phyloP scores from a whole-genome alignment of 2,113 vertebrate species.

The Platanista minor region DNA sequence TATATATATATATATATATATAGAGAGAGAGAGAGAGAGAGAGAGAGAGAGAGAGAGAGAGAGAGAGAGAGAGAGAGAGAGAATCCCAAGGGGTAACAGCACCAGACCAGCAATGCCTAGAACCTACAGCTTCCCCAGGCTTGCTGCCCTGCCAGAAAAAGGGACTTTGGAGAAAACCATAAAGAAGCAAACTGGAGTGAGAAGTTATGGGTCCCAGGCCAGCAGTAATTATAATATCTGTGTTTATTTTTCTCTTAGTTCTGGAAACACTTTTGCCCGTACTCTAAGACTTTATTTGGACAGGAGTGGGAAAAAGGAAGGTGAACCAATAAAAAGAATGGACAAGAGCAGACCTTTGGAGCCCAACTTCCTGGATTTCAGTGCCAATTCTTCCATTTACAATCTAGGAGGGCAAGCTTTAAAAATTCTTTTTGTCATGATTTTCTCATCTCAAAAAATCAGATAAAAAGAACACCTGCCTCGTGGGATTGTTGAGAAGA shows the following conservation, averaged over 20 bases:
- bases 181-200: not conserved
- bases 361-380: not conserved
- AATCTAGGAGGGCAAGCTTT: not conserved
- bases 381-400: not conserved
- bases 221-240: not conserved
- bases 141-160: not conserved
- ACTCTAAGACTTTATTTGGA: not conserved
- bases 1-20: not conserved
- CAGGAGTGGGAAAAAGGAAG: not conserved
- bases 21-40: not conserved
- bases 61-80: too few relatives aligned
- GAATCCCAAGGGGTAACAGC: not conserved
- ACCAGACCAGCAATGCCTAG: not conserved
- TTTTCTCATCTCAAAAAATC: not conserved
- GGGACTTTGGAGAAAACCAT: not conserved
- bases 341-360: not conserved
- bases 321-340: not conserved
- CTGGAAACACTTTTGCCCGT: not conserved
- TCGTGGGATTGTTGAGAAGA: not conserved
- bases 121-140: not conserved
- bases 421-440: not conserved
- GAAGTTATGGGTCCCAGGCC: not conserved
- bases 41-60: too few relatives aligned
- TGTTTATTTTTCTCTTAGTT: not conserved
- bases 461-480: not conserved